Base-by-base conservation (phyloP, 2,888 invertebrate genomes). In the Pyrrhia umbra region DNA sequence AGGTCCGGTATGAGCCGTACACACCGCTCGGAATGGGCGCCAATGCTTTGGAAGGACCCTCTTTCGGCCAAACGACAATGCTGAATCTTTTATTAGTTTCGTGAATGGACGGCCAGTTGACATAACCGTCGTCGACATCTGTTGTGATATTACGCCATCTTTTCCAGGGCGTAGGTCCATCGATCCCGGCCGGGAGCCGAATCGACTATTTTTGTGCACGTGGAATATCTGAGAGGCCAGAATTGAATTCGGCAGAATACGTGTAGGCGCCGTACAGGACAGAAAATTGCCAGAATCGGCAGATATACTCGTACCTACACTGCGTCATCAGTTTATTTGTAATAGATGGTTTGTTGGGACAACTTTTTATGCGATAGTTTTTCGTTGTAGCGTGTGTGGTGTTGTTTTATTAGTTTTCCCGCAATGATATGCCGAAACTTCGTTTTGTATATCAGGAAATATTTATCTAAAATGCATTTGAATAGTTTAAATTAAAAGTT, bases 21-120 rank as follows among this genome's bases (percentile, higher is more conserved):
- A 80, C 74, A 78, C 82, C 82, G 81, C 77, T 78, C 72, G 79
- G 76, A 88, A 88, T 87, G 87, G 87, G 82, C 83, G 84, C 83
- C 86, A 87, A 89, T 86, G 88, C 85, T 85, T 85, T 82, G 84
- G 85, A 88, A 90, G 86, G 81, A 89, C 92, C 93, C 90, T 90
- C 88, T 90, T 89, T 88, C 84, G 87, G 85, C 78, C 85, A 88
- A 92, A 92, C 92, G 92, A 90, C 91, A 90, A 90, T 91, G 91
- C 92, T 94, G 94, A 94, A 93, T 94, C 93, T 94, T 94, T 94
- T 95, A 95, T 94, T 94, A 93, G 93, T 92, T 93, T 89, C 83
- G 92, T 90, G 91, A 93, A 93, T 92, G 92, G 90, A 91, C 89
- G 92, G 88, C 90, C 90, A 91, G 93, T 92, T 92, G 93, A 92